phyloP scores from a whole-genome alignment of 1,140 invertebrate genomes.

The Idris sp. region DNA sequence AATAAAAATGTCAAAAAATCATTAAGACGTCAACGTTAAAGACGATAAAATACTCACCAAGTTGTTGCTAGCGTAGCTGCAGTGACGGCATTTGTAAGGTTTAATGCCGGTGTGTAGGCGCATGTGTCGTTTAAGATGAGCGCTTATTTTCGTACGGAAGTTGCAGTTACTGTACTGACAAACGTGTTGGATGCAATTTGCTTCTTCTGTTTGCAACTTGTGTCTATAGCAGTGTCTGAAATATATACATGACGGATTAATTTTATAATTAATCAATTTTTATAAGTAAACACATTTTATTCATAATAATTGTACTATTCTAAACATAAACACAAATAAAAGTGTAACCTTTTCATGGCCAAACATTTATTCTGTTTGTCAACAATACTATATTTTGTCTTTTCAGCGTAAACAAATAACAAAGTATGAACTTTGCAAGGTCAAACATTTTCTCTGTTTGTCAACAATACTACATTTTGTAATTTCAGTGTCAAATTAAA shows the following conservation, averaged over 20 bases:
- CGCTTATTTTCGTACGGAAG: slow-evolving; percentile 82
- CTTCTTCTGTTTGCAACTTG: slow-evolving; percentile 27
- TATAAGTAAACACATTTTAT: background rate
- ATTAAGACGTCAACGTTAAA: slow-evolving; percentile 44
- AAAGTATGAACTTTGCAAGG: too few relatives aligned
- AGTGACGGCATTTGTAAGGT: slow-evolving; percentile 92
- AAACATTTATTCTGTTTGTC: too few relatives aligned
- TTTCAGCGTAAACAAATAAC: too few relatives aligned
- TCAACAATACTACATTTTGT: too few relatives aligned
- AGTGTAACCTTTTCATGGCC: too few relatives aligned
- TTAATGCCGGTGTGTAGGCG: slow-evolving; percentile 88
- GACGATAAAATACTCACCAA: slow-evolving; percentile 76
- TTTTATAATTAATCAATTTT: slow-evolving; percentile 6
- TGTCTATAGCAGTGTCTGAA: slow-evolving; percentile 72
- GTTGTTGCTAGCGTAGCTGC: slow-evolving; percentile 87
- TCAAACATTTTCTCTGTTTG: too few relatives aligned
- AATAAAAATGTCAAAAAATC: slow-evolving; percentile 46
- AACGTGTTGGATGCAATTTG: slow-evolving; percentile 31
- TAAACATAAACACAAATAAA: too few relatives aligned
- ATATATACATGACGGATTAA: slow-evolving; percentile 45
- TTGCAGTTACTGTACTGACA: slow-evolving; percentile 78
- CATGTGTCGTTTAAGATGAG: slow-evolving; percentile 87
- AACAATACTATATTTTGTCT: too few relatives aligned
- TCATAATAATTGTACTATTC: too few relatives aligned
- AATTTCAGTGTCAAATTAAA: too few relatives aligned